Base-by-base conservation (phyloP, 2,888 invertebrate species). In the Drosophila quinaria region DNA sequence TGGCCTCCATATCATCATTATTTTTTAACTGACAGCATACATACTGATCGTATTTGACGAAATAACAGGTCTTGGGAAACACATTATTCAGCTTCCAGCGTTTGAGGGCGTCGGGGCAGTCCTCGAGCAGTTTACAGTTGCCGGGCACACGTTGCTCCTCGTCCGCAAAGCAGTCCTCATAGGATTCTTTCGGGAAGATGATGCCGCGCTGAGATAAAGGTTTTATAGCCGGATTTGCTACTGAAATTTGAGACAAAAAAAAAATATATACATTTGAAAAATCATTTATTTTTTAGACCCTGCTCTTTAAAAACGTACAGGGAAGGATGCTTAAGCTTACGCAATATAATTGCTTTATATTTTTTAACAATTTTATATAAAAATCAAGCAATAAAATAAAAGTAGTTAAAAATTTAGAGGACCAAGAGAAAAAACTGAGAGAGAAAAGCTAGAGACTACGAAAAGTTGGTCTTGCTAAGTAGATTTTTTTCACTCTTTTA, bases 51-150 rank as follows among this genome's bases (percentile, higher is more conserved):
- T 82, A 90, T 47, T 87, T 91, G 5, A 89, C 78, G 17, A 91
- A 91, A 60, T 86, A 91, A 64, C 91, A 91, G 29, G 90, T 91
- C 63, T 90, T 83, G 29, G 91, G 91, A 1, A 69, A 54, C n/a
- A 80, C 33, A 4, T 75, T 70, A 4, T 79, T 50, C 4, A 66
- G 56, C 3, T 78, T 50, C 91, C 91, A 91, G 31, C 74, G 81
- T 0, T 59, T 46, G 1, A 90, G n/a, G 1, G 84, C 89, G 0
- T 56, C 51, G 8, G 85, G 79, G 31, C 91, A 91, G 2, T 91
- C 80, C 33, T 83, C 76, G 3, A 91, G 52, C 17, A 60, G 52
- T 25, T 75, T 89, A 17, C 91, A 91, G 3, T 25, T 69, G 13
- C 91, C 91, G 0, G 64, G 58, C n/a, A 68, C 22, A 0, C 19